Conservation (phyloP, 2,113 vertebrate genomes). For the Pampusana beccarii region DNA sequence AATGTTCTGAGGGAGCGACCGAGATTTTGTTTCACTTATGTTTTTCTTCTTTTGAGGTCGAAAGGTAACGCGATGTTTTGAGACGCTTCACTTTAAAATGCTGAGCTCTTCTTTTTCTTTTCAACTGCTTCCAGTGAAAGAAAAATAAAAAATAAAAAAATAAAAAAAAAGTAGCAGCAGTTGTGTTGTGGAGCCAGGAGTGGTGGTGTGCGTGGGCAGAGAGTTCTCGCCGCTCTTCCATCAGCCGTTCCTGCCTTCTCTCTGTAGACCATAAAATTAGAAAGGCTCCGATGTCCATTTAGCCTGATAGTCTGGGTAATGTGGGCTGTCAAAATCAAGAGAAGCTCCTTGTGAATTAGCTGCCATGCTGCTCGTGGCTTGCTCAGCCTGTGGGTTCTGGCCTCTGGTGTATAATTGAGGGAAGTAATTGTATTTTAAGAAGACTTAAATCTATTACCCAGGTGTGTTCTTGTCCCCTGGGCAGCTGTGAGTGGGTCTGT, state of each 20-base stretch:
- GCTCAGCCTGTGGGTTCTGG: background rate
- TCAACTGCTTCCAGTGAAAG: background rate
- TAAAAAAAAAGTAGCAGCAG: background rate
- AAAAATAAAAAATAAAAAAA: background rate
- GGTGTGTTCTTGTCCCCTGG: background rate
- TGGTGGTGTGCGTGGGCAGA: background rate
- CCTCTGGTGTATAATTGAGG: background rate
- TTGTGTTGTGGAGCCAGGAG: background rate
- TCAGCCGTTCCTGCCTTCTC: background rate
- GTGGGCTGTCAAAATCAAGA: background rate
- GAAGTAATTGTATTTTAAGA: background rate
- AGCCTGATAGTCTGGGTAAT: background rate
- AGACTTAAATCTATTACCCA: background rate
- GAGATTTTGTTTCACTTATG: background rate
- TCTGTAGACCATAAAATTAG: background rate
- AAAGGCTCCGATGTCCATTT: background rate
- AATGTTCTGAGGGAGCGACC: background rate
- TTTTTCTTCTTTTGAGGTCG: background rate
- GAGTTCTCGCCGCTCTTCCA: background rate
- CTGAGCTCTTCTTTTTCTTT: background rate
- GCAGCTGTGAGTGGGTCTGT: background rate
- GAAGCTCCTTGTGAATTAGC: background rate
- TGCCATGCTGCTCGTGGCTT: background rate
- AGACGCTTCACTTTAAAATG: background rate
- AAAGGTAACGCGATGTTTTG: background rate